Evolutionary conservation across 2,113 vertebrate genomes (phyloP).

Genomic region (Urocitellus parryii): DNA sequence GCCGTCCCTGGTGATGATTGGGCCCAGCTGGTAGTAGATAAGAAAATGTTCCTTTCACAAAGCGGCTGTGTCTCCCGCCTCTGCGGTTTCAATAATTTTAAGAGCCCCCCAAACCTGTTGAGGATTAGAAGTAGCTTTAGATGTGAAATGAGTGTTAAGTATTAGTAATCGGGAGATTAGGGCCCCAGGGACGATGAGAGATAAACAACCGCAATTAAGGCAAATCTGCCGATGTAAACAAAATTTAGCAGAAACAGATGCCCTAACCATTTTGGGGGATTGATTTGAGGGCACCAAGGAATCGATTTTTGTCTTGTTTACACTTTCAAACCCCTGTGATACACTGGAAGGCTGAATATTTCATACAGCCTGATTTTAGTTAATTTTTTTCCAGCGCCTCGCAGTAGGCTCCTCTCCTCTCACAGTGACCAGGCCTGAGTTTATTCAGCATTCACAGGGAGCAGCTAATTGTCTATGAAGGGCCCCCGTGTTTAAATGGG

Average conservation of each 20-base stretch:
- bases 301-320: slow-evolving; percentile 98
- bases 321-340: slow-evolving; percentile 92
- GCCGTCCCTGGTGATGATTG: slow-evolving; percentile 91
- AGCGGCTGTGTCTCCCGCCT: slow-evolving; percentile 86
- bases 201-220: slow-evolving; percentile 94
- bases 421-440: slow-evolving; percentile 88
- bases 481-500: slow-evolving; percentile 92
- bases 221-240: slow-evolving; percentile 91
- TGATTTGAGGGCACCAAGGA: slow-evolving; percentile 92
- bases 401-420: slow-evolving; percentile 85
- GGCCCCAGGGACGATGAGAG: slow-evolving; percentile 89
- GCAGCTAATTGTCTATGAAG: slow-evolving; percentile 93
- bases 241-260: slow-evolving; percentile 90
- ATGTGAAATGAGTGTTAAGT: slow-evolving; percentile 95
- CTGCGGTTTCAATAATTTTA: slow-evolving; percentile 85
- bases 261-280: slow-evolving; percentile 90
- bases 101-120: slow-evolving; percentile 91
- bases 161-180: slow-evolving; percentile 93
- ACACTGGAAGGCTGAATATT: slow-evolving; percentile 88
- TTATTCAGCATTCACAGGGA: slow-evolving; percentile 89
- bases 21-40: slow-evolving; percentile 93
- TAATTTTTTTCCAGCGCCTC: slow-evolving; percentile 87
- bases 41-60: slow-evolving; percentile 92
- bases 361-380: slow-evolving; percentile 89
- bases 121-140: slow-evolving; percentile 91